Evolutionary conservation across 1,140 invertebrate genomes (phyloP).

Genomic region (Bacillus rossius): DNA sequence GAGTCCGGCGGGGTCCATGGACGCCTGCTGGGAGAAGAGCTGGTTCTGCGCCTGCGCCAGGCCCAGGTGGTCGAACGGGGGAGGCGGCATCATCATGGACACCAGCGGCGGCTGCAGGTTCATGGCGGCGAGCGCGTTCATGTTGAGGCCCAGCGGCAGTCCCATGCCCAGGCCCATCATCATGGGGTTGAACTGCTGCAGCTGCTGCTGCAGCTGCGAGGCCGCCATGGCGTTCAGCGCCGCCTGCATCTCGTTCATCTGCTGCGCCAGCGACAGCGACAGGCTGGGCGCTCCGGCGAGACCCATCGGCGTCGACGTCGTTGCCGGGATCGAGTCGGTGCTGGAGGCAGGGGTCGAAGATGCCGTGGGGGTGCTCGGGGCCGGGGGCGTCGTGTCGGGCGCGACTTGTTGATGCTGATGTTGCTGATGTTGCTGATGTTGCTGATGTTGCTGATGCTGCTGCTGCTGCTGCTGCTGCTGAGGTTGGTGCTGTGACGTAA

Average conservation of each 20-base stretch:
- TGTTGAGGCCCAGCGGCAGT: conserved; percentile 76
- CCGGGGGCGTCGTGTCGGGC: conserved; percentile 48
- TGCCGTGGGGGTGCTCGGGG: conserved; percentile 53
- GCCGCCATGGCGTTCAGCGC: conserved; percentile 77
- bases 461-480: conserved; percentile 35
- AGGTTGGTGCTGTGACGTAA: conserved; percentile 35
- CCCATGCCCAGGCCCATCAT: conserved; percentile 60
- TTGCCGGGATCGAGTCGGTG: conserved; percentile 51
- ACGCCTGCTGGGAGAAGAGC: conserved; percentile 32
- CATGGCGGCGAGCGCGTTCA: conserved; percentile 80
- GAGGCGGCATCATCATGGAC: conserved; percentile 84
- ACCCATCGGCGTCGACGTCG: conserved; percentile 25
- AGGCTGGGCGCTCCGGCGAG: conserved; percentile 20
- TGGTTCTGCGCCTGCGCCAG: conserved; percentile 27
- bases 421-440: conserved; percentile 37
- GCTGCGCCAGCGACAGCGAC: conserved; percentile 62
- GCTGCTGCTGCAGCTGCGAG: conserved; percentile 74
- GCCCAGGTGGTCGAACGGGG: conserved; percentile 61
- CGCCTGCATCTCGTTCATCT: conserved; percentile 80
- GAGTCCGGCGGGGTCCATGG: conserved; percentile 36
- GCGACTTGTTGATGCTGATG: conserved; percentile 36
- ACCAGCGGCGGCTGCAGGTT: conserved; percentile 81
- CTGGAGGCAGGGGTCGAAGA: conserved; percentile 55
- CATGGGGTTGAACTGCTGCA: conserved; percentile 73
- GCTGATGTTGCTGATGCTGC: conserved; percentile 31